phyloP scores from a whole-genome alignment of 2,113 vertebrate species.

The Antechinus stuartii region DNA sequence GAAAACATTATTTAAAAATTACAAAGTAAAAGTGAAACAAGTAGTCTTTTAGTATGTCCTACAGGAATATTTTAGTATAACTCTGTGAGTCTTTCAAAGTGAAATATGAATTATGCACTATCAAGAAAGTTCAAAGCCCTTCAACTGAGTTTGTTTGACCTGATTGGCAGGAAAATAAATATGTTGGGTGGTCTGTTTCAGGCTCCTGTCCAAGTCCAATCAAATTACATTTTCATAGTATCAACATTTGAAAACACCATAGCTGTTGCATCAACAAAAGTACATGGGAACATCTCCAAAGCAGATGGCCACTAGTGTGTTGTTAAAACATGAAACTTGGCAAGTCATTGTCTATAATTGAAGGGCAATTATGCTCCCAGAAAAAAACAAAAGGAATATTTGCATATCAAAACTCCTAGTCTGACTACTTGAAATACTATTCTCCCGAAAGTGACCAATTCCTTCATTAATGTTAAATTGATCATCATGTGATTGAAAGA shows the following conservation, averaged over 20 bases:
- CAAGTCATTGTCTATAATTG: slow-evolving; percentile 71
- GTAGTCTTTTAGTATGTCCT: slow-evolving; percentile 46
- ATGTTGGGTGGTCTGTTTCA: slow-evolving; percentile 81
- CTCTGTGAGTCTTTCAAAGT: slow-evolving; percentile 59
- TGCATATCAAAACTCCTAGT: slow-evolving; percentile 67
- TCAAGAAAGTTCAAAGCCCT: slow-evolving; percentile 71
- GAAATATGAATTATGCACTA: slow-evolving; percentile 70
- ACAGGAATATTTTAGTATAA: slow-evolving; percentile 57
- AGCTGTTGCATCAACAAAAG: slow-evolving; percentile 78
- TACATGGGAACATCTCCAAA: slow-evolving; percentile 77
- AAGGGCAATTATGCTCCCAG: slow-evolving; percentile 70
- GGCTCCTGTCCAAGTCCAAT: slow-evolving; percentile 80
- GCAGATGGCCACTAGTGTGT: slow-evolving; percentile 80
- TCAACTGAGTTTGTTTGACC: slow-evolving; percentile 72
- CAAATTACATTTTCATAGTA: slow-evolving; percentile 76
- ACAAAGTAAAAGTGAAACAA: slow-evolving; percentile 31
- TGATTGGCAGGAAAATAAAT: slow-evolving; percentile 83
- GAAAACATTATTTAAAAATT: slow-evolving; percentile 21
- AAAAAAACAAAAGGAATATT: slow-evolving; percentile 65
- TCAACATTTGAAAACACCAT: slow-evolving; percentile 80
- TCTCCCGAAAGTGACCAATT: slow-evolving; percentile 19
- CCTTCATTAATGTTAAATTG: slow-evolving; percentile 33
- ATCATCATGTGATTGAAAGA: neutral
- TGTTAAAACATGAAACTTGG: slow-evolving; percentile 73
- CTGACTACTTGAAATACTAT: slow-evolving; percentile 49